Percentiles rank a stretch among this genome's conserved stretches.
phyloP scores from a whole-genome alignment of 2,797 vertebrate genomes.

The Sylvilagus floridanus region DNA sequence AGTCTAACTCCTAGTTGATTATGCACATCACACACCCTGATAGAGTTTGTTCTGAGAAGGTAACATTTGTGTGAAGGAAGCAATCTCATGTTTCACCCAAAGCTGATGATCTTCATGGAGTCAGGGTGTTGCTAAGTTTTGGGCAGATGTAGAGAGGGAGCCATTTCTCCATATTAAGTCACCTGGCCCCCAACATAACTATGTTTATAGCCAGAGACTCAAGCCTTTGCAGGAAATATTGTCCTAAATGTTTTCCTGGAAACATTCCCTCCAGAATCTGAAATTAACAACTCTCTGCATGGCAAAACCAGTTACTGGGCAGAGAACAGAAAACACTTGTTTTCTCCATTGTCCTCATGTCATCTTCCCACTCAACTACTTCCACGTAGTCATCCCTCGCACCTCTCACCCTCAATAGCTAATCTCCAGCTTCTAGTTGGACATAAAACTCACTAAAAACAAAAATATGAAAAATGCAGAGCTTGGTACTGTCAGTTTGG shows the following conservation, averaged over 20 bases:
- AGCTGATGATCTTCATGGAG: not conserved
- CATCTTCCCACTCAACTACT: too few species aligned
- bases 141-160: not conserved
- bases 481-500: not conserved
- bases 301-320: not conserved
- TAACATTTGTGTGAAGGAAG: not conserved
- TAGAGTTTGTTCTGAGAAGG: not conserved
- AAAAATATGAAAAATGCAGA: conserved; percentile 24
- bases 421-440: not conserved
- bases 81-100: not conserved
- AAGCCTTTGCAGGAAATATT: not conserved
- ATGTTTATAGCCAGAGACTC: not conserved
- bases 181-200: not conserved
- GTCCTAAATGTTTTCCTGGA: not conserved
- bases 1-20: not conserved
- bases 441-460: conserved; percentile 1
- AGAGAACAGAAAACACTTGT: not conserved
- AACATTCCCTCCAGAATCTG: not conserved
- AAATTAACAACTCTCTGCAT: not conserved
- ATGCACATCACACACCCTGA: not conserved
- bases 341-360: not conserved
- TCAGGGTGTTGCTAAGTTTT: not conserved
- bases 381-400: fast-evolving
- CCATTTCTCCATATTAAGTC: not conserved
- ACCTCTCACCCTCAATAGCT: not conserved